Base-by-base conservation (phyloP, 1,140 invertebrate species). In the Goniozus legneri region DNA sequence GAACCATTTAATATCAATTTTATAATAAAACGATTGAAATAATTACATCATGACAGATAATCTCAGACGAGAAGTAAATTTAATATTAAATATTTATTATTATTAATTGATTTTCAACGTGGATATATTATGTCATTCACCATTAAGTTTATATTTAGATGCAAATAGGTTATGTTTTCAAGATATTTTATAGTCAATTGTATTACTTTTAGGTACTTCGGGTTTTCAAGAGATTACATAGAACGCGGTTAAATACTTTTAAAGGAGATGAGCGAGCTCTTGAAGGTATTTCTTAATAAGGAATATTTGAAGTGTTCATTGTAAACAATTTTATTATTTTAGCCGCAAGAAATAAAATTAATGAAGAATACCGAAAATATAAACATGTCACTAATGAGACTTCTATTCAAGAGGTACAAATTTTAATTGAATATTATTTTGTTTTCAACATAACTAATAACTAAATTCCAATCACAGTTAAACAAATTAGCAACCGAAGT, bases 341-440 rank as follows among this genome's bases (percentile, higher is more conserved):
- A 79, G 77, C 60, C 50, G 73, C 73, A 3, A 78, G 84, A 61
- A 37, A 69, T 14, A 82, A 79, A 66, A 85, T 87, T 43, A 86
- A 86, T 64, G 76, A 81, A 36, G 84, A 84, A 65, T 86, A 79
- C 62, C 73, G 60, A 42, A 86, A 85, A 70, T 77, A 82, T 55
- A 82, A 78, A 68, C 51, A 77, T 59, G 61, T 85, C 8, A 64
- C 62, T 31, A 75, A 86, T 53, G 44, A 57, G 47, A 65, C 67
- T 41, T 54, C 78, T 30, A 82, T 86, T 49, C 54, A 72, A 52
- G 78, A 82, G 60, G 82, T 84, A 76, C 69, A 43, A 24, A 21
- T 32, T 42, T 39, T 24, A 1, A 16, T 49, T 39, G 21, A 37
- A 43, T 39, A 49, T 45, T 46, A n/a, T 44, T 21, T 2, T 34